These are phyloP conservation scores for Sebastes minor DNA, from an alignment of 2,797 vertebrate species.

Conservation along the genomic window DNA sequence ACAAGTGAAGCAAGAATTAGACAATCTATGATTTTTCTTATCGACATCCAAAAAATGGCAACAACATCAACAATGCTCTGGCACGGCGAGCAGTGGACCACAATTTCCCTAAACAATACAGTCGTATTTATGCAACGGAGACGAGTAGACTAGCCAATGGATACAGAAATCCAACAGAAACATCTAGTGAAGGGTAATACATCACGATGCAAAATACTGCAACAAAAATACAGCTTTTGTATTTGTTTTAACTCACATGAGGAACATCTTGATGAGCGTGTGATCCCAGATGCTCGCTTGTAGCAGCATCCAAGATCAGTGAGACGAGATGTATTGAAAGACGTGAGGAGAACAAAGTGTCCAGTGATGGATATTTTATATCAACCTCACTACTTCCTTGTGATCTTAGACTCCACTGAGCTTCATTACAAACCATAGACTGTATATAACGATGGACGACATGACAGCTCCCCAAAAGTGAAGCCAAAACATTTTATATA, in stretches of 20 bases:
- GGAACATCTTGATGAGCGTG: background rate
- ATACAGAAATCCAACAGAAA: conserved; percentile 24
- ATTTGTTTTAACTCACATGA: background rate
- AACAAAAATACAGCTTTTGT: background rate
- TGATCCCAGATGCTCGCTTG: conserved; percentile 9
- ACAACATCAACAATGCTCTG: conserved; percentile 28
- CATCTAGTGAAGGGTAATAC: conserved; percentile 6
- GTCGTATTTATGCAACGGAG: background rate
- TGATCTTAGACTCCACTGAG: background rate
- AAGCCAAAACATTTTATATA: too few species aligned
- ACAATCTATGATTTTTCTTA: conserved; percentile 28
- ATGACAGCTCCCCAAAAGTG: background rate
- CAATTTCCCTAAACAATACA: conserved; percentile 26
- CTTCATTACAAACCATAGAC: background rate
- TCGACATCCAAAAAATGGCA: conserved; percentile 37
- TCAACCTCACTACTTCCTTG: background rate
- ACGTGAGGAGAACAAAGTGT: background rate
- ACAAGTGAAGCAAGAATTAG: conserved; percentile 32
- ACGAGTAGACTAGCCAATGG: background rate
- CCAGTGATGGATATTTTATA: background rate
- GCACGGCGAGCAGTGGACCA: background rate
- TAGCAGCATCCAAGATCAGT: background rate
- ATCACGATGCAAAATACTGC: conserved; percentile 11
- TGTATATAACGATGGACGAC: background rate
- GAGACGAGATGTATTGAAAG: background rate